Percentiles rank a stretch among this genome's conserved stretches.
Conservation (phyloP, 2,113 vertebrate species). For the Menura novaehollandiae region DNA sequence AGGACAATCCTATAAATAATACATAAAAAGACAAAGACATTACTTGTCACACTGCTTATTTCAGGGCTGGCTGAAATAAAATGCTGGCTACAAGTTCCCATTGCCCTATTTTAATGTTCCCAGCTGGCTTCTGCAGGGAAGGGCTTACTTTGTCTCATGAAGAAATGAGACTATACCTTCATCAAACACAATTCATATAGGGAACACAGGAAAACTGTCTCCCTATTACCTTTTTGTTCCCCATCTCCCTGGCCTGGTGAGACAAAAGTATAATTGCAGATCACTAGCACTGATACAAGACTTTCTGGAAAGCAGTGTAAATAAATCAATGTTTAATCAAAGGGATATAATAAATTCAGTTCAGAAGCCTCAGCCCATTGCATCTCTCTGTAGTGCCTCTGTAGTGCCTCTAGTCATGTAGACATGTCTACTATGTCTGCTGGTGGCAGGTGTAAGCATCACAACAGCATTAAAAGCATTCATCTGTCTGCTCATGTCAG, state of each 20-base stretch:
- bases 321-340: not conserved
- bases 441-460: not conserved
- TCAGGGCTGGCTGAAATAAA: conserved; percentile 16
- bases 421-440: not conserved
- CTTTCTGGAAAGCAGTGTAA: not conserved
- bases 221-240: not conserved
- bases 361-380: not conserved
- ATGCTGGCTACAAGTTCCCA: not conserved
- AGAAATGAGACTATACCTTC: not conserved
- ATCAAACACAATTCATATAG: not conserved
- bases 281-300: not conserved
- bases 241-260: not conserved
- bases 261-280: not conserved
- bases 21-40: conserved; percentile 21
- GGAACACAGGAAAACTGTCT: not conserved
- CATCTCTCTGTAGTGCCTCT: not conserved
- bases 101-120: conserved; percentile 3
- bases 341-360: not conserved
- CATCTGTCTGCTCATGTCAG: not conserved
- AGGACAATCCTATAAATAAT: conserved; percentile 6
- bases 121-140: not conserved
- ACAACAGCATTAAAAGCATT: not conserved
- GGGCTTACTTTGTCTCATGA: not conserved
- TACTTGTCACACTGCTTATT: not conserved
- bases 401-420: not conserved